Evolutionary conservation across 2,113 vertebrate genomes (phyloP).

Genomic region (Astur gentilis): DNA sequence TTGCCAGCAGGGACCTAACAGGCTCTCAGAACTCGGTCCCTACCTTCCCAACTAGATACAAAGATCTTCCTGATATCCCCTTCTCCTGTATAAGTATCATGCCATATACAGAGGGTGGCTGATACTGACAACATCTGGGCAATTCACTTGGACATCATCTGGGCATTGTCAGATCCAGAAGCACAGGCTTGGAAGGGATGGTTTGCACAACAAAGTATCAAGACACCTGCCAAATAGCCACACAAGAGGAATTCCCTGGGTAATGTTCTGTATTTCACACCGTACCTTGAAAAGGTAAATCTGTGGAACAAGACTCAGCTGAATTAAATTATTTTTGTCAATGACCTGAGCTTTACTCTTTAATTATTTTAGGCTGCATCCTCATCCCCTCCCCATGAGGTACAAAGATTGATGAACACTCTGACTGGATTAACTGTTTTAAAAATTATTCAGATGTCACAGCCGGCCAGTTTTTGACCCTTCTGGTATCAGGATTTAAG

Average conservation of each 20-base stretch:
- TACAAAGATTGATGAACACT: background rate
- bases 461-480: conserved; percentile 34
- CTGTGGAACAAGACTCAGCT: background rate
- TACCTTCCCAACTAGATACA: background rate
- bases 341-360: background rate
- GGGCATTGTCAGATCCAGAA: background rate
- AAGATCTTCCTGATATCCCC: accelerated
- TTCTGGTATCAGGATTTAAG: conserved; percentile 27
- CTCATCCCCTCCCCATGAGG: accelerated
- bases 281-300: background rate
- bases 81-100: background rate
- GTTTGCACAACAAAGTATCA: background rate
- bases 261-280: background rate
- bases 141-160: background rate
- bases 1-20: background rate
- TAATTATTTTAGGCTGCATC: background rate
- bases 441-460: conserved; percentile 38
- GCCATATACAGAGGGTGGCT: background rate
- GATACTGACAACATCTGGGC: background rate
- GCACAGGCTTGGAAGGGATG: background rate
- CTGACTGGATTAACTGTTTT: conserved; percentile 3
- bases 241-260: background rate
- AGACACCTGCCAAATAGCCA: background rate
- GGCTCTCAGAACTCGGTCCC: background rate
- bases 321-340: background rate